These are phyloP conservation scores for Conopomorpha cramerella DNA, from an alignment of 1,140 invertebrate genomes.

Conservation along the genomic window DNA sequence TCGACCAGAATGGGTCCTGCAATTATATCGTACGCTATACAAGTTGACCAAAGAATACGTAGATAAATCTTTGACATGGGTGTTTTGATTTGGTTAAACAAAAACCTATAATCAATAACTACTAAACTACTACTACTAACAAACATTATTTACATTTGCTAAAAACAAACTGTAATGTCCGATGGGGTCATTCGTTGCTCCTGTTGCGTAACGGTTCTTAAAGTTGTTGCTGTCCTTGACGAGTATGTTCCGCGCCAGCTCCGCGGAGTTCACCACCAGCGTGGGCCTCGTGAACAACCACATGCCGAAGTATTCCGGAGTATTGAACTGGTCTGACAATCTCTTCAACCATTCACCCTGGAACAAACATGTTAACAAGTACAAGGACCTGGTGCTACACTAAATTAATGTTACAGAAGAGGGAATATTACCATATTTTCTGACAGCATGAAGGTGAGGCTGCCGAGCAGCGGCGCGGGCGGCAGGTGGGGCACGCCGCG, in stretches of 20 bases:
- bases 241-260: constrained; percentile 42
- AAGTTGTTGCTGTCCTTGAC: constrained; percentile 51
- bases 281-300: constrained; percentile 31
- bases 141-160: constrained; percentile 9
- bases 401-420: too few species aligned
- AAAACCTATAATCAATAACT: not conserved
- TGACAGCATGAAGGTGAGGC: constrained; percentile 25
- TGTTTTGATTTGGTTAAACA: too few species aligned
- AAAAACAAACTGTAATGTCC: constrained; percentile 17
- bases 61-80: too few species aligned
- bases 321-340: constrained; percentile 3
- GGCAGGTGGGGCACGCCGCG: constrained; percentile 21
- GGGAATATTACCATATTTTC: constrained; percentile 28
- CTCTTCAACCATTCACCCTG: constrained; percentile 12
- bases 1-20: too few species aligned
- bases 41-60: too few species aligned
- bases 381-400: too few species aligned
- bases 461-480: constrained; percentile 32
- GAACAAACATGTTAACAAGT: too few species aligned
- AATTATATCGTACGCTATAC: too few species aligned
- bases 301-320: constrained; percentile 26
- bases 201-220: constrained; percentile 22
- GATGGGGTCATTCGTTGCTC: constrained; percentile 29
- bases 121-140: not conserved
- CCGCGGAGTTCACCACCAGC: constrained; percentile 35